Evolutionary conservation across 2,797 vertebrate species (phyloP), one percentile per base, ranked within the genome.

Genomic region (Parauchenoglanis ngamensis): DNA sequence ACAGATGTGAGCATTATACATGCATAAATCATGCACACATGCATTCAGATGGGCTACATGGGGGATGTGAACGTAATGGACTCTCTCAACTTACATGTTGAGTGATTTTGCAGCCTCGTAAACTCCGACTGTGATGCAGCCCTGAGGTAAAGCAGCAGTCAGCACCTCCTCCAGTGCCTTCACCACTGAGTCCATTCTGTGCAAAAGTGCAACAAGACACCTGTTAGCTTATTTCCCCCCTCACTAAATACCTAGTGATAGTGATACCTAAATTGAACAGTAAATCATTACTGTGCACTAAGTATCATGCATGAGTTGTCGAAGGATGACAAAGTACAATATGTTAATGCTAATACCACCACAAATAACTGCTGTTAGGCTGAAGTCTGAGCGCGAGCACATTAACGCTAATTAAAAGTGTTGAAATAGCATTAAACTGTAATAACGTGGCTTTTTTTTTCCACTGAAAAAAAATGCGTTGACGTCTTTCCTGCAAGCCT

Each of bases 41-140:
- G 78, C 81, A 83, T 83, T 21, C 46, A 68, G 35, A 35, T 46
- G 13, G 10, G 63, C 21, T 35, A 12, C 35, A 40, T 0, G 21
- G 3, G 31, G 35, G 21, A 25, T 49, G 25, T 40, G 59, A 12
- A 28, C 49, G 8, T n/a, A 17, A 80, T 31, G 63, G 2, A 52
- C 65, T 46, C 65, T 46, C 52, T 40, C 0, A 2, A 97, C 98
- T 97, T 95, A 99, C 98, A 96, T 97, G 12, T 98, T 98, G n/a
- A 99, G 97, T 35, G 98, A 96, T 89, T 98, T 98, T 87, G 98
- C 98, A 54, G 98, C 97, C 91, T 99, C 98, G 80, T 98, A 98
- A 84, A 99, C 98, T 10, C 98, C 98, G 17, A 97, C 95, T 10
- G 97, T 98, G 94, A 98, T 96, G 94, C 96, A 98, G 89, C 97